Evolutionary conservation across 2,797 vertebrate genomes (phyloP), one percentile per base, ranked within the genome.

Genomic region (Podarcis siculus): DNA sequence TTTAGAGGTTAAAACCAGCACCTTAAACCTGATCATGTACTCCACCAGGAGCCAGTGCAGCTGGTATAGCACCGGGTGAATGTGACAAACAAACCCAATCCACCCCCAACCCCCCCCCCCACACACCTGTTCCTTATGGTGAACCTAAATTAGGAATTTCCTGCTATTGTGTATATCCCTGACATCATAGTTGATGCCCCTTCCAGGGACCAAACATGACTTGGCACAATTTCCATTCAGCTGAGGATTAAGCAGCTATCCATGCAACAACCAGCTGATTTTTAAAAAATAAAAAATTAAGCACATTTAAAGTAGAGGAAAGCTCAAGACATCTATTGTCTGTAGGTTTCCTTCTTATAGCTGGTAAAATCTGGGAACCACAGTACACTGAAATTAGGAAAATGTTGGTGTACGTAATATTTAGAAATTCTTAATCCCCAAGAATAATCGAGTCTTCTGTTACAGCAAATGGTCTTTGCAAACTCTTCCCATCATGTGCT

Each of bases 391-490:
- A 61, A 61, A 64, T 61, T 45, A 30, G 55, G 77, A 82, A 73
- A 87, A 42, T 73, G 82, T 88, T 13, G 23, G 8, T 76, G 73
- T 83, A 84, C 58, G 71, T 32, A 86, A 32, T 88, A 45, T n/a
- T 83, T 80, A 32, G 82, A 61, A 69, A 77, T 86, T 75, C 61
- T 89, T 72, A 30, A 3, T 84, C 0, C 0, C 39, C 78, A 87
- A 89, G 15, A 55, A 88, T 73, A 88, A 77, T 10, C 90, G 23
- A 76, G 23, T 3, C 30, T 90, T 90, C 1, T 85, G 23, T 32
- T 69, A 75, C 30, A 79, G 49, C 8, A 87, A 76, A 85, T 92
- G 78, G 67, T 90, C 32, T 92, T 90, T 89, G 39, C 58, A 75
- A 67, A 86, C 45, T 8, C 1, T 84, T 79, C n/a, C 21, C 75